phyloP scores from a whole-genome alignment of 2,113 vertebrate genomes.

The Coryphaenoides rupestris region DNA sequence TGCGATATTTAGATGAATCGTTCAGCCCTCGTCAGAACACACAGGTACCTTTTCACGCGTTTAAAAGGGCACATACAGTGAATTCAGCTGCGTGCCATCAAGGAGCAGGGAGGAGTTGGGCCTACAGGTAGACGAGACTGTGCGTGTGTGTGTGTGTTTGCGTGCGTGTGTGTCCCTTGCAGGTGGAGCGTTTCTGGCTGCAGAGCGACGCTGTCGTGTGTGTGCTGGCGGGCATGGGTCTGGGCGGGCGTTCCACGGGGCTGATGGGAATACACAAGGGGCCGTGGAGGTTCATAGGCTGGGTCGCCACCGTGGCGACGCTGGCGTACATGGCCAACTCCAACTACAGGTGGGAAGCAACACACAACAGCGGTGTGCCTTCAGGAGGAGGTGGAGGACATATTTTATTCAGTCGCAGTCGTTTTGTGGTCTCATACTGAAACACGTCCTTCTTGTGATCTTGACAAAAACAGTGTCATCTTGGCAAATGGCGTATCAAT shows the following conservation, averaged over 20 bases:
- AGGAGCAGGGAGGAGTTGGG: no score
- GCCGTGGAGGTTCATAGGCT: constrained; percentile 69
- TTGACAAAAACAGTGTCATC: no score
- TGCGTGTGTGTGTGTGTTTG: background rate
- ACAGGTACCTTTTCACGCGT: no score
- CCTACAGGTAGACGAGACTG: no score
- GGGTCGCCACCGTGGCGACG: constrained; percentile 78
- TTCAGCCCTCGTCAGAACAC: no score
- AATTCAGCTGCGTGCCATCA: no score
- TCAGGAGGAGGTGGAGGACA: background rate
- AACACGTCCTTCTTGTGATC: no score
- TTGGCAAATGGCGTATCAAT: no score
- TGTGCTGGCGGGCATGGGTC: constrained; percentile 85
- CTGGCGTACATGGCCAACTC: constrained; percentile 75
- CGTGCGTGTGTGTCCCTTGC: constrained; percentile 23
- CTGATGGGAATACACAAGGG: constrained; percentile 47
- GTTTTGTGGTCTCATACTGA: no score
- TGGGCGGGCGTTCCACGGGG: constrained; percentile 60
- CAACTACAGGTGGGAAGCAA: constrained; percentile 81
- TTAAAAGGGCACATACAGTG: no score
- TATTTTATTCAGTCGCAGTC: no score
- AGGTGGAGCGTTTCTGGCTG: constrained; percentile 98
- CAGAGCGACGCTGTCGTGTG: constrained; percentile 88
- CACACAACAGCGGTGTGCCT: background rate
- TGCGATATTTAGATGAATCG: no score